Base-by-base conservation (phyloP, 2,888 invertebrate species). In the Anthophora plumipes region DNA sequence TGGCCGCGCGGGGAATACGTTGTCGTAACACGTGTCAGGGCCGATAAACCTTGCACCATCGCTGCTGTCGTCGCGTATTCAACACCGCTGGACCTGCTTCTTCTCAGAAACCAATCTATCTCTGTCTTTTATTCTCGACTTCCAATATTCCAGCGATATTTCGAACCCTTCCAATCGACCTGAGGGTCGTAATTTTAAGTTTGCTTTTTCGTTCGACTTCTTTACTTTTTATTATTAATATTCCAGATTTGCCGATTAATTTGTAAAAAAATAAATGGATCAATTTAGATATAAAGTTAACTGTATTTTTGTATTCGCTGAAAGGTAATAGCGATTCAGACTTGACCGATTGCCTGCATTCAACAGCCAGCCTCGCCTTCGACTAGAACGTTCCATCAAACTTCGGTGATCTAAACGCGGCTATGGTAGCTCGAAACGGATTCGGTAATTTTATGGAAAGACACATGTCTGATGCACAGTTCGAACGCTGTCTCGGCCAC, bases 21-120 rank as follows among this genome's bases (percentile, higher is more conserved):
- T 39, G 61, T 43, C 63, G 72, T 75, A 77, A 66, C 82, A 67
- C 77, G 67, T 80, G 80, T 80, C 73, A 81, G 66, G 69, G 68
- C 77, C 73, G 82, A 80, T 82, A 71, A 83, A 84, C 77, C 77
- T 77, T 73, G 63, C 72, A 61, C 37, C 74, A 20, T 69, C 52
- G 59, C 5, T 41, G 52, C 17, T 17, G 46, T 22, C 22, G 43
- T 14, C 61, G 43, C 70, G 39, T 76, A 67, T 61, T 67, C 46
- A 63, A 63, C 66, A n/a, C 25, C 6, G 25, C 7, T 0, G 17
- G 6, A 73, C 22, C 66, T 22, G 31, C 68, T 67, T 67, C 67
- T 77, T 67, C n/a, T 31, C 31, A 25, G 20, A n/a, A 66, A 43
- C 55, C 6, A n/a, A 37, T 17, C 60, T 20, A 22, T n/a, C 59